Evolutionary conservation across 2,113 vertebrate species (phyloP).

Genomic region (Forbesichthys papilliferus): DNA sequence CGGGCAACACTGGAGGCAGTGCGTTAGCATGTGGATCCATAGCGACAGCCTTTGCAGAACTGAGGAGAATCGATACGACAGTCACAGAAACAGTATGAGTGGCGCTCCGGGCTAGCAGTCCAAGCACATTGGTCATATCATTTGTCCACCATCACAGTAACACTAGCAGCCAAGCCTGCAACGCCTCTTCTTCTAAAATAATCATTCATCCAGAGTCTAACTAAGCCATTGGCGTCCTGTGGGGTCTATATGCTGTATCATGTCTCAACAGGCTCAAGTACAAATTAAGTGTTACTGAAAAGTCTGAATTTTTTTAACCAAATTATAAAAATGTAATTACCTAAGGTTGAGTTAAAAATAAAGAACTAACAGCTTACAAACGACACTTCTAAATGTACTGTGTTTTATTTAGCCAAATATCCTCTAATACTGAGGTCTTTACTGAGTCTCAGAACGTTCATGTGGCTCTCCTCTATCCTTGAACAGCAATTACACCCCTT

Average conservation of each 20-base stretch:
- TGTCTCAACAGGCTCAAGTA: constrained; percentile 31
- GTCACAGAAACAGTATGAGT: constrained; percentile 88
- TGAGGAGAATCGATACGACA: constrained; percentile 98
- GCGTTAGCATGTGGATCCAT: constrained; percentile 91
- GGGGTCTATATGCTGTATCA: neutral
- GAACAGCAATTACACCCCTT: constrained; percentile 93
- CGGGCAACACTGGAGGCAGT: constrained; percentile 79
- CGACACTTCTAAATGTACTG: constrained; percentile 30
- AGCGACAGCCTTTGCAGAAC: constrained; percentile 90
- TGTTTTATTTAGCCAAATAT: constrained; percentile 32
- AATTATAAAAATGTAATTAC: neutral
- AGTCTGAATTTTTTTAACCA: too few species aligned
- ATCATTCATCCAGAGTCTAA: neutral
- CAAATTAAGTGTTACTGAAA: neutral
- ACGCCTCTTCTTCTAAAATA: constrained; percentile 56
- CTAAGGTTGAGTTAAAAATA: neutral
- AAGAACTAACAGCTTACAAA: neutral
- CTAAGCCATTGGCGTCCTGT: neutral
- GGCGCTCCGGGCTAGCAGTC: constrained; percentile 96
- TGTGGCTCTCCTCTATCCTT: constrained; percentile 67
- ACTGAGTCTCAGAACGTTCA: constrained; percentile 79
- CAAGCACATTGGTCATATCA: constrained; percentile 98
- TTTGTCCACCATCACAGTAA: constrained; percentile 84
- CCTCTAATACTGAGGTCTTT: constrained; percentile 43
- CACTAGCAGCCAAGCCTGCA: constrained; percentile 83